Conservation (phyloP, 2,888 invertebrate genomes). For the Tipula lateralis region DNA sequence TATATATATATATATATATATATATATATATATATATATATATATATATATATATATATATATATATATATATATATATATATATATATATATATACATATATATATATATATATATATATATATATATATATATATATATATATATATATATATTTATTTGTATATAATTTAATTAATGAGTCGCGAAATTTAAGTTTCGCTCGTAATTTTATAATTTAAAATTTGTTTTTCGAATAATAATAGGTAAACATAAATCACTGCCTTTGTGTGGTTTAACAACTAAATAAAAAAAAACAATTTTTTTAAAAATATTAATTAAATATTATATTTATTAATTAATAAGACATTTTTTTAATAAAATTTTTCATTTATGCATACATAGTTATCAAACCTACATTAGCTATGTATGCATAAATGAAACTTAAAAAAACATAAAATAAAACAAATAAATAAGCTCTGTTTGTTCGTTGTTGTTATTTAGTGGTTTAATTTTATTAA, state of each 20-base stretch:
- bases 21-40: too few species aligned
- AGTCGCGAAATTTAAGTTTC: background rate
- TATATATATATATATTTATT: background rate
- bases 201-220: background rate
- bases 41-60: background rate
- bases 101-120: background rate
- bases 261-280: background rate
- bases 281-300: background rate
- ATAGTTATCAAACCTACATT: too few species aligned
- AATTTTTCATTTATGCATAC: background rate
- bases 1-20: background rate
- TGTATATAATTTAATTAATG: background rate
- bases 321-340: background rate
- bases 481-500: background rate
- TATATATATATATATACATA: background rate
- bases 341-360: background rate
- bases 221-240: background rate
- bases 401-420: background rate
- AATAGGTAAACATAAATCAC: background rate
- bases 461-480: background rate
- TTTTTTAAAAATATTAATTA: background rate
- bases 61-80: background rate
- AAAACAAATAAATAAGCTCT: background rate
- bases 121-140: background rate
- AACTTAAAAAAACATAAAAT: background rate